Evolutionary conservation across 2,113 vertebrate species (phyloP), one percentile per base, ranked within the genome.

Genomic region (Nothocercus nigrocapillus): DNA sequence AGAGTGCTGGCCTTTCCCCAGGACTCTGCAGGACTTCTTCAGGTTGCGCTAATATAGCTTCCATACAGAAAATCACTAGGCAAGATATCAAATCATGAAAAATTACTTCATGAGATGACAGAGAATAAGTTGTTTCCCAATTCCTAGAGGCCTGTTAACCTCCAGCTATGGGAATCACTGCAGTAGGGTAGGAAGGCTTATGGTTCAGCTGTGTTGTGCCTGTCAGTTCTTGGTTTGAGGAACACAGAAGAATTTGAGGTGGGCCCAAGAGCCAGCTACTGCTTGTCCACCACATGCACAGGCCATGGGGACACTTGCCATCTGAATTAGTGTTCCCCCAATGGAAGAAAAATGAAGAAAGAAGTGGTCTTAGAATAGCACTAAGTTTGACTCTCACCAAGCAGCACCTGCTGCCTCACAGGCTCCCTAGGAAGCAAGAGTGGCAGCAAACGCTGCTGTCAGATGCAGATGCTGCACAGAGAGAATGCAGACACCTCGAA

Each of bases 401-500:
- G 88, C 76, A 56, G 86, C 92, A 76, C 81, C 90, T 58, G 75
- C 90, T 79, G 59, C 88, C 66, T 84, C 78, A 22, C 32, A 4
- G 49, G 56, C 56, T 90, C 91, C 58, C 73, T 1, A 1, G 83
- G 63, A 73, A 76, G 64, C 13, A 1, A 59, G 47, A 20, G n/a
- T 47, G 18, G 20, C 20, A 7, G 2, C 4, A 20, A 62, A 64
- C 2, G 3, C 9, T 1, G 0, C 53, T 13, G 32, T 10, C 0
- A 3, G 74, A 34, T 19, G 25, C 0, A 1, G 80, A 32, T 40
- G 20, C 21, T 0, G 14, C 59, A 0, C 2, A 0, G 45, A 44
- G 45, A 44, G 77, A 54, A 6, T 11, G 49, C 1, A 12, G 59
- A 14, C 32, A 74, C 44, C 45, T 30, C 5, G 0, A 2, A 30